Evolutionary conservation across 2,888 invertebrate species (phyloP).

Genomic region (Doris montereyensis): DNA sequence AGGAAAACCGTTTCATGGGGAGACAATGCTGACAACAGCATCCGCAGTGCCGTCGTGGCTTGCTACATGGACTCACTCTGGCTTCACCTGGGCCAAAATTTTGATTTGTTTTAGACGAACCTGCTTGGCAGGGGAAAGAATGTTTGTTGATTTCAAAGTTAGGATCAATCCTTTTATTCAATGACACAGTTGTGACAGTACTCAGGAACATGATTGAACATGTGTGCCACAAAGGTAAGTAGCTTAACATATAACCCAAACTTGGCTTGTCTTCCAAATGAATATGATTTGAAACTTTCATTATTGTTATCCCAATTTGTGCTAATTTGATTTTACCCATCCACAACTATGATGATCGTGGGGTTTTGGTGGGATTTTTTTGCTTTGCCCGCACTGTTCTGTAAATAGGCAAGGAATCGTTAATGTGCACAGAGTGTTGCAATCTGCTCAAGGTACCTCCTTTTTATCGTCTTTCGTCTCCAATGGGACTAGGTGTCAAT

Average conservation of each 20-base stretch:
- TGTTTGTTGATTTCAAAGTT: slow-evolving; percentile 57
- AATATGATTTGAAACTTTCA: too few species aligned
- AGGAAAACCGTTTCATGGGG: slow-evolving; percentile 71
- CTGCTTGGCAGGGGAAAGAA: slow-evolving; percentile 59
- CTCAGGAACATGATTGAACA: slow-evolving; percentile 68
- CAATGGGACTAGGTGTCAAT: too few species aligned
- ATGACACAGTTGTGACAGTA: slow-evolving; percentile 60
- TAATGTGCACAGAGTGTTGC: too few species aligned
- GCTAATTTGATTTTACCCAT: too few species aligned
- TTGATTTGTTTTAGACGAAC: slow-evolving; percentile 64
- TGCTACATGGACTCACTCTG: slow-evolving; percentile 68
- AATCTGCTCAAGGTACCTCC: too few species aligned
- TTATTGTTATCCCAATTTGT: too few species aligned
- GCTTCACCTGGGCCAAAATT: slow-evolving; percentile 63
- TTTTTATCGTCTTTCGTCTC: too few species aligned
- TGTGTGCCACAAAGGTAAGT: slow-evolving; percentile 67
- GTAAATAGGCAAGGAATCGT: too few species aligned
- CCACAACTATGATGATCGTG: too few species aligned
- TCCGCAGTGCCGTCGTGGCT: slow-evolving; percentile 60
- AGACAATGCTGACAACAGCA: slow-evolving; percentile 66
- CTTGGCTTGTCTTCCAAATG: too few species aligned
- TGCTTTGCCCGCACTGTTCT: too few species aligned
- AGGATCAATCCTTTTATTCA: slow-evolving; percentile 61
- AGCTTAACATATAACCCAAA: neutral
- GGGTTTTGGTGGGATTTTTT: too few species aligned